Evolutionary conservation across 2,888 invertebrate species (phyloP), one percentile per base, ranked within the genome.

Genomic region (Lycaena phlaeas): DNA sequence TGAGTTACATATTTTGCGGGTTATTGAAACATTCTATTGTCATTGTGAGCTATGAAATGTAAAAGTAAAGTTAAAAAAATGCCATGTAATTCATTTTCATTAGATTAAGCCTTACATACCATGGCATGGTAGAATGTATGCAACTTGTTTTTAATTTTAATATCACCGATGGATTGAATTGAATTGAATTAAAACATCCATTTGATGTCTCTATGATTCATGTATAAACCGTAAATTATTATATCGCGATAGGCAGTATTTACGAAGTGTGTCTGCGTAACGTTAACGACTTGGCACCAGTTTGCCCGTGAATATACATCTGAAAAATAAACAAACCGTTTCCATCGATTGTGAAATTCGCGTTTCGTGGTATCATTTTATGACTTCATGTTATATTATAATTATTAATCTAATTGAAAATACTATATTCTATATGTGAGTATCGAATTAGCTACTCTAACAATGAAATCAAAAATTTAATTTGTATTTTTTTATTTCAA

Each of bases 241-340:
- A 36, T 27, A 36, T 36, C 36, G 9, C n/a, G 22, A 36, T 45
- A 45, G 44, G 34, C 38, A 44, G 59, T 72, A 69, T 73, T 73
- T 70, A 72, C 67, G 57, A 64, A 71, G 68, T 70, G 67, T 52
- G 64, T 51, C 66, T 74, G 69, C 62, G 50, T 53, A 69, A 67
- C 71, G 73, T 73, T 77, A 74, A 75, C 67, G 68, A 63, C 69
- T 72, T 77, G 75, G 77, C 77, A 76, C 64, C 60, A 52, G 56
- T 62, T 56, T 51, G 26, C 45, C 54, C 57, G 57, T 52, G 54
- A 49, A 51, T 52, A 45, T 49, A 57, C 65, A 71, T 64, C 62
- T 63, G 65, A 70, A 68, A 61, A 68, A 72, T 72, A 76, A 74
- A 74, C 68, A 74, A 65, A 65, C 68, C 51, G 71, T 64, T 72